Evolutionary conservation across 2,888 invertebrate genomes (phyloP).

Genomic region (Labia minor): DNA sequence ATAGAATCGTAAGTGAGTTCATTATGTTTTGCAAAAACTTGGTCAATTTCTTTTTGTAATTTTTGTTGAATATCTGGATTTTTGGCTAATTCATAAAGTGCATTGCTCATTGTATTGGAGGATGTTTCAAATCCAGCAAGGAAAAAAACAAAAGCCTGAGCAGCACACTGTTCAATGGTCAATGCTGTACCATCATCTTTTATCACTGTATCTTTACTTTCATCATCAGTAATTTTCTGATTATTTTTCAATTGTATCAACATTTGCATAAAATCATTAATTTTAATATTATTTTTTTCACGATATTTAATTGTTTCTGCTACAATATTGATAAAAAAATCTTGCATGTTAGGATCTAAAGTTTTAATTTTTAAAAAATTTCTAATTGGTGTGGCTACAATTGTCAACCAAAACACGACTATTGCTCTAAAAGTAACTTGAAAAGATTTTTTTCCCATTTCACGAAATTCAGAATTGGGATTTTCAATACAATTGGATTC

Average conservation of each 20-base stretch:
- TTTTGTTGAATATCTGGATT: slow-evolving; percentile 29
- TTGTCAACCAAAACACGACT: background rate
- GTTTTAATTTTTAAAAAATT: background rate
- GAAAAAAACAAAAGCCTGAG: slow-evolving; percentile 29
- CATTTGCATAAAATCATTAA: slow-evolving; percentile 22
- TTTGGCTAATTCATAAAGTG: slow-evolving; percentile 27
- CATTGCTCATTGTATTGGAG: slow-evolving; percentile 28
- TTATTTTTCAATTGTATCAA: slow-evolving; percentile 19
- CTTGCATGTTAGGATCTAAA: background rate
- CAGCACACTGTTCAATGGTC: slow-evolving; percentile 20
- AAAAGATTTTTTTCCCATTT: slow-evolving; percentile 32
- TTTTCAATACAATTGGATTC: slow-evolving; percentile 47
- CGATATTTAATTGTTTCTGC: slow-evolving; percentile 20
- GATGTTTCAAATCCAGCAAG: slow-evolving; percentile 31
- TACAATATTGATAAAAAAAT: slow-evolving; percentile 18
- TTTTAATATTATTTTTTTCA: slow-evolving; percentile 18
- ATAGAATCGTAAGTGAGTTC: slow-evolving; percentile 30
- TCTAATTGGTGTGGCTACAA: background rate
- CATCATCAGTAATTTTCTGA: background rate
- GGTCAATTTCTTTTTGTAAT: slow-evolving; percentile 28
- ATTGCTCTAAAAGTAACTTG: too few species aligned
- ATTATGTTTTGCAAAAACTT: slow-evolving; percentile 21
- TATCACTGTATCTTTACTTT: background rate
- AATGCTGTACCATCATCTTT: slow-evolving; percentile 1
- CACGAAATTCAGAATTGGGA: slow-evolving; percentile 43